Conservation (phyloP, 2,888 invertebrate species). For the Junonia oenone region DNA sequence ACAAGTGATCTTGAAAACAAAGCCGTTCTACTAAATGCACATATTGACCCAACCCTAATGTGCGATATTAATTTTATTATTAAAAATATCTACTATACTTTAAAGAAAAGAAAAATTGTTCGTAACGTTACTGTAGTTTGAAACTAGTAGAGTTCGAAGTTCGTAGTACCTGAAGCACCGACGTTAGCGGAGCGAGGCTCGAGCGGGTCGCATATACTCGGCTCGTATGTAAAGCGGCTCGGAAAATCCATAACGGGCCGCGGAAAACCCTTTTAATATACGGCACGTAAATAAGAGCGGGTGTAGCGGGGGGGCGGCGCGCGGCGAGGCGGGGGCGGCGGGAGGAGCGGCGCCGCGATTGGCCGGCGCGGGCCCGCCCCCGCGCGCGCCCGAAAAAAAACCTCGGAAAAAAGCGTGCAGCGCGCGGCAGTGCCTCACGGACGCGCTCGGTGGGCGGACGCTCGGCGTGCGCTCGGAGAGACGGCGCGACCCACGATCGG, state of each 20-base stretch:
- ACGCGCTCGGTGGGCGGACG: slow-evolving; percentile 68
- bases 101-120: too few relatives aligned
- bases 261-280: slow-evolving; percentile 80
- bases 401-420: slow-evolving; percentile 57
- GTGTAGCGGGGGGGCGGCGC: slow-evolving; percentile 38
- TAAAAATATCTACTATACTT: too few relatives aligned
- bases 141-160: too few relatives aligned
- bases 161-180: too few relatives aligned
- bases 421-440: slow-evolving; percentile 70
- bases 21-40: too few relatives aligned
- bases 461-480: slow-evolving; percentile 47
- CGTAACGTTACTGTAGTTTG: too few relatives aligned
- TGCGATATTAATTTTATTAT: too few relatives aligned
- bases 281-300: slow-evolving; percentile 74
- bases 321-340: slow-evolving; percentile 35
- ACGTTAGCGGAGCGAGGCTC: neutral
- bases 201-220: slow-evolving; percentile 4
- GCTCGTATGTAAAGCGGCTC: slow-evolving; percentile 63
- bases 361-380: slow-evolving; percentile 63
- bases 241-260: slow-evolving; percentile 78
- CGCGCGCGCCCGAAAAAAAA: slow-evolving; percentile 56
- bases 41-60: neutral
- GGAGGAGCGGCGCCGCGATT: slow-evolving; percentile 53
- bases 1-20: neutral
- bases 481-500: slow-evolving; percentile 76